Percentiles rank a stretch among this genome's conserved stretches.
Evolutionary conservation across 1,140 invertebrate genomes (phyloP).

Genomic region (Musca vetustissima): DNA sequence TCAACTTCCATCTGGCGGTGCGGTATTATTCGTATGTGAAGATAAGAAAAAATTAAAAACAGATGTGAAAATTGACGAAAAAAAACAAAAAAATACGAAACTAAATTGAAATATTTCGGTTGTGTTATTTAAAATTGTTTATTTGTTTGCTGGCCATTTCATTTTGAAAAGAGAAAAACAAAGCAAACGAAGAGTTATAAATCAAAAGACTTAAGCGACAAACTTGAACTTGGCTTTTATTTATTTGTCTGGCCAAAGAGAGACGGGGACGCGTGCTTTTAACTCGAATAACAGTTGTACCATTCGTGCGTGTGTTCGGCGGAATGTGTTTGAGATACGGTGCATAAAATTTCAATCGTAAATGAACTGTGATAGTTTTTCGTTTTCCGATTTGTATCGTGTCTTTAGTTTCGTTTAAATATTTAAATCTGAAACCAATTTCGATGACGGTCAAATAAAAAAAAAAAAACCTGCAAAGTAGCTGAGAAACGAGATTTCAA

Average conservation of each 20-base stretch:
- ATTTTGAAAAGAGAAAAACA: constrained; percentile 8
- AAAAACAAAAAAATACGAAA: too few relatives aligned
- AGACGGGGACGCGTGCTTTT: background rate
- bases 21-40: background rate
- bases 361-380: too few relatives aligned
- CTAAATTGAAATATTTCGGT: background rate
- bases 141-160: too few relatives aligned
- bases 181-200: background rate
- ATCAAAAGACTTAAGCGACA: constrained; percentile 43
- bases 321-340: background rate
- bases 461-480: too few relatives aligned
- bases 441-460: too few relatives aligned
- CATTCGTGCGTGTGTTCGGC: constrained; percentile 3
- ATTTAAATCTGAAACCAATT: too few relatives aligned
- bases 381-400: too few relatives aligned
- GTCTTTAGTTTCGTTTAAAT: too few relatives aligned
- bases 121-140: too few relatives aligned
- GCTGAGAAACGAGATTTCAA: too few relatives aligned
- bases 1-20: too few relatives aligned
- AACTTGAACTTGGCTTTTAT: constrained; percentile 47
- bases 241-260: too few relatives aligned
- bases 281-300: background rate
- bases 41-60: constrained; percentile 27
- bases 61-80: constrained; percentile 1
- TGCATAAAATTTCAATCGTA: background rate